phyloP scores from a whole-genome alignment of 2,888 invertebrate genomes.

The Thyatira batis region DNA sequence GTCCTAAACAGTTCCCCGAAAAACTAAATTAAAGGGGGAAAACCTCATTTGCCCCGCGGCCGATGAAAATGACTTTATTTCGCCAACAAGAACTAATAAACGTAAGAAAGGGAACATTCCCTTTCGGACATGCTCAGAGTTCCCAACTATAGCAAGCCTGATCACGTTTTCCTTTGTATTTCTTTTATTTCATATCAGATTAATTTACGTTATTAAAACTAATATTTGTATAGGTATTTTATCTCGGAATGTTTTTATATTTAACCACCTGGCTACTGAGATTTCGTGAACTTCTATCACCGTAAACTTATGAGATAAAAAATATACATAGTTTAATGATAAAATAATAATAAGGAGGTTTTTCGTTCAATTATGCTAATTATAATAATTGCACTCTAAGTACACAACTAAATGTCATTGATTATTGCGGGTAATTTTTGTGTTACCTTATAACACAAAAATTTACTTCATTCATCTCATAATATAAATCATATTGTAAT shows the following conservation, averaged over 20 bases:
- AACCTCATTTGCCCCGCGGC: conserved; percentile 34
- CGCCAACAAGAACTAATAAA: conserved; percentile 53
- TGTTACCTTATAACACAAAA: no score
- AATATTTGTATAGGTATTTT: conserved; percentile 1
- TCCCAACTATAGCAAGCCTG: conserved; percentile 28
- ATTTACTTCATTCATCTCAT: no score
- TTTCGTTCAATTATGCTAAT: background rate
- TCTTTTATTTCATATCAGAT: conserved; percentile 31
- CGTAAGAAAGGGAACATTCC: conserved; percentile 42
- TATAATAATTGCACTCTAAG: background rate
- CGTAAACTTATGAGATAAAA: background rate
- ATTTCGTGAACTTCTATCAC: background rate
- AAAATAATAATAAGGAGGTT: background rate
- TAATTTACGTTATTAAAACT: conserved; percentile 21
- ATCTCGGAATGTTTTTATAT: no score
- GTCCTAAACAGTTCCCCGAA: conserved; percentile 33
- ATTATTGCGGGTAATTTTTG: no score
- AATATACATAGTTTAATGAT: background rate
- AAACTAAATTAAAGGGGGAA: conserved; percentile 43
- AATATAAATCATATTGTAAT: background rate
- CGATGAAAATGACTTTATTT: conserved; percentile 49
- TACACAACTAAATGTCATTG: no score
- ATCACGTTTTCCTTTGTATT: conserved; percentile 32
- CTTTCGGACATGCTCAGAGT: conserved; percentile 48
- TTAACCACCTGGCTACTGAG: background rate